phyloP scores from a whole-genome alignment of 2,797 vertebrate genomes.

The Sibirionetta formosa region DNA sequence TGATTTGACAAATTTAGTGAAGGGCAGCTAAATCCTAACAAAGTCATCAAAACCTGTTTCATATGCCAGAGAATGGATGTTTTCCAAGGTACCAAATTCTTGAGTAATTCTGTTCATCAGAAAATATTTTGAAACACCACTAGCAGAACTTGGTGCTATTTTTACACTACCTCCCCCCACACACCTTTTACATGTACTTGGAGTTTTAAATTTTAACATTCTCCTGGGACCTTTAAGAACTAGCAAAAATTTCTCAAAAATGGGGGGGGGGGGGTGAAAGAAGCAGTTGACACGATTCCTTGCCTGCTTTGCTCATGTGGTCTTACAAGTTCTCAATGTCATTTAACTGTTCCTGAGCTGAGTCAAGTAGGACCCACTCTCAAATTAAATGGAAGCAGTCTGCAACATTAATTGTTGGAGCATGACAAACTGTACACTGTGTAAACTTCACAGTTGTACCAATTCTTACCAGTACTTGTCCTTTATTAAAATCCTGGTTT shows the following conservation, averaged over 20 bases:
- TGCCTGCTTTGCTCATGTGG: neutral
- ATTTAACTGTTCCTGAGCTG: neutral
- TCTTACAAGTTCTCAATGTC: neutral
- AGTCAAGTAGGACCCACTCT: neutral
- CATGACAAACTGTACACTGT: neutral
- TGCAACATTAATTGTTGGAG: neutral
- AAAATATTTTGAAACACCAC: conserved; percentile 22
- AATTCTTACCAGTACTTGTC: neutral
- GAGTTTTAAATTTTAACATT: neutral
- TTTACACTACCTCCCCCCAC: neutral
- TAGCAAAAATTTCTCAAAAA: neutral
- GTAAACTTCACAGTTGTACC: neutral
- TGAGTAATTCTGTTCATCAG: neutral
- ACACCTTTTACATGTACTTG: neutral
- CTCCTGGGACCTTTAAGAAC: conserved; percentile 5
- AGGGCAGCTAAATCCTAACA: neutral
- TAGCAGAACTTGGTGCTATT: conserved; percentile 1
- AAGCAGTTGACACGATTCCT: neutral
- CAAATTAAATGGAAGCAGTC: neutral
- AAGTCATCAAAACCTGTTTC: neutral
- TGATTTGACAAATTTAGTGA: neutral
- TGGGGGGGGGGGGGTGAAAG: neutral
- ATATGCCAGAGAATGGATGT: neutral
- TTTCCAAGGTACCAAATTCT: conserved; percentile 14
- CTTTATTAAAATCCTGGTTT: neutral